Conservation (phyloP, 2,113 vertebrate species). For the Hippoglossus stenolepis region DNA sequence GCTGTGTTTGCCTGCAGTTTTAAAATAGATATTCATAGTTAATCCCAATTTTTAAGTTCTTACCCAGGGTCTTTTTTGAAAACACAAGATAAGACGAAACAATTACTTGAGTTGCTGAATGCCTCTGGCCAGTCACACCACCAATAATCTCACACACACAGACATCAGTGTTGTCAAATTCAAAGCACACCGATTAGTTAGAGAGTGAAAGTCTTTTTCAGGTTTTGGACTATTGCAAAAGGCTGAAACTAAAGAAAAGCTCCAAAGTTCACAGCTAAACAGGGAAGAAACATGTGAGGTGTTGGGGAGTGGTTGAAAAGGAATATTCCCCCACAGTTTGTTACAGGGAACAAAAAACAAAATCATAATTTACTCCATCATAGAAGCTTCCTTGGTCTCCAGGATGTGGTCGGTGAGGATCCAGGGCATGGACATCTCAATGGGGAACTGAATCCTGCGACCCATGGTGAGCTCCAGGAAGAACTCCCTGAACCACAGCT, state of each 20-base stretch:
- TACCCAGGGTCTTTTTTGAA: conserved; percentile 6
- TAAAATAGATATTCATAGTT: conserved; percentile 47
- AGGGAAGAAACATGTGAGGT: background rate
- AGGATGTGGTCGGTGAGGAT: conserved; percentile 99
- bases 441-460: conserved; percentile 98
- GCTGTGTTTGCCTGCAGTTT: conserved; percentile 35
- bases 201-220: background rate
- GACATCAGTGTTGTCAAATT: background rate
- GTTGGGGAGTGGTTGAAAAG: background rate
- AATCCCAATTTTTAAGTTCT: conserved; percentile 45
- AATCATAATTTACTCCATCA: conserved; percentile 92
- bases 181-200: background rate
- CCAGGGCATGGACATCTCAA: conserved; percentile 99
- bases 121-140: background rate
- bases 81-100: conserved; percentile 5
- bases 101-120: background rate
- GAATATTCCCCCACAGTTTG: background rate
- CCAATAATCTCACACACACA: background rate
- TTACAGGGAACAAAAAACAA: background rate
- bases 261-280: background rate
- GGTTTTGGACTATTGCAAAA: background rate
- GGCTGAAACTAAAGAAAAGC: too few relatives aligned
- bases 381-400: conserved; percentile 98
- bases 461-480: conserved; percentile 99
- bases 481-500: conserved; percentile 99